These are phyloP conservation scores for Oenanthe melanoleuca DNA, from an alignment of 2,113 vertebrate genomes.

Conservation along the genomic window DNA sequence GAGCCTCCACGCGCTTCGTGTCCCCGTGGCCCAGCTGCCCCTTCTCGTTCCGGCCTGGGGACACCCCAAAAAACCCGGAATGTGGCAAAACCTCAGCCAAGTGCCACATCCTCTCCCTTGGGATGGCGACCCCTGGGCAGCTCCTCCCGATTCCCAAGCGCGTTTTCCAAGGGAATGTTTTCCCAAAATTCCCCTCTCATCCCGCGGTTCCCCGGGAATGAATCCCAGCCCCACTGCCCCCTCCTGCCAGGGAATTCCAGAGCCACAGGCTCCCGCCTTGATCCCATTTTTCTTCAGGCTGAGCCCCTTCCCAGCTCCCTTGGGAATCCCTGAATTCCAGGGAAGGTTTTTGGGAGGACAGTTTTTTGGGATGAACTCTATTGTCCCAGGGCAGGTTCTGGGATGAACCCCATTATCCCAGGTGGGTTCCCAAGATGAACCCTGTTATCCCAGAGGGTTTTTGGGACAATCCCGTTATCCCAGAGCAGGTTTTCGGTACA, in stretches of 20 bases:
- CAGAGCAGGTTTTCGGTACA: too few species aligned
- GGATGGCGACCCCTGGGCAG: background rate
- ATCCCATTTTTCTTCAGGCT: background rate
- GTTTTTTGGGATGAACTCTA: too few species aligned
- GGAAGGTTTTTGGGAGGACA: background rate
- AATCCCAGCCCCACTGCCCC: background rate
- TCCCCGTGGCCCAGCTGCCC: slow-evolving; percentile 94
- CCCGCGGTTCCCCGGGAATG: background rate
- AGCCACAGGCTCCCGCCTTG: background rate
- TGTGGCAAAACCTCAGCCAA: background rate
- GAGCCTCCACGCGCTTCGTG: slow-evolving; percentile 92
- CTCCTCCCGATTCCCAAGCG: background rate
- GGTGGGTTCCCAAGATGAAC: too few species aligned
- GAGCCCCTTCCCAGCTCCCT: background rate
- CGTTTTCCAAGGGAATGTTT: background rate
- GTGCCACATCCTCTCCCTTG: background rate
- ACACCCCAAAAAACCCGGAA: background rate
- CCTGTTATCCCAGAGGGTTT: too few species aligned
- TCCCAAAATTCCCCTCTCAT: background rate
- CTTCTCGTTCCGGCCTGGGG: slow-evolving; percentile 91
- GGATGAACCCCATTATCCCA: background rate
- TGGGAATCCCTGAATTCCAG: background rate
- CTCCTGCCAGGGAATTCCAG: background rate
- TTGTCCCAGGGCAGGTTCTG: background rate
- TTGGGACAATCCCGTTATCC: too few species aligned